Evolutionary conservation across 1,140 invertebrate genomes (phyloP), one percentile per base, ranked within the genome.

Genomic region (Schlechtendalia chinensis): DNA sequence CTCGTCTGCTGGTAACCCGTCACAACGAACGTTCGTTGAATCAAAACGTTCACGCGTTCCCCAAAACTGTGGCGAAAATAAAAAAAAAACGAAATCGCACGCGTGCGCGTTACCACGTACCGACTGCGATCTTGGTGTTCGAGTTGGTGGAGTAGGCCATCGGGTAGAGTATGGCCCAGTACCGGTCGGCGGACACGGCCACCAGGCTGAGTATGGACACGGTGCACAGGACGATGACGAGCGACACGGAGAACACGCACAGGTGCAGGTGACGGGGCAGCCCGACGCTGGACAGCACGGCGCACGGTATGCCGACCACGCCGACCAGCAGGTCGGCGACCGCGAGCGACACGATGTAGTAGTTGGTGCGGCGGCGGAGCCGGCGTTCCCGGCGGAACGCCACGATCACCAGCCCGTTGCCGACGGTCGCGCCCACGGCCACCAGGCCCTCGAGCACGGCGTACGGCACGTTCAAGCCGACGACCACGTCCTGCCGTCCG

Each of bases 141-240:
- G 96, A 94, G 84, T 93, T 94, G 81, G 93, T 89, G 0, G 94
- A 94, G 85, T 96, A 97, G 81, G 91, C 91, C 91, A 97, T 93
- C 0, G 95, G 94, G 86, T 94, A 90, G 0, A 96, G 88, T 82
- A 96, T 96, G 17, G 95, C 94, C 94, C 94, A 96, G 85, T 96
- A 96, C 58, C 95, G 89, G 87, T 97, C 95, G 80, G 96, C 90
- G 24, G 93, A 94, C 5, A 97, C 94, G 4, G 94, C 95, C 1
- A 97, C 93, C 83, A 97, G 86, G 85, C 93, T 94, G 84, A 97
- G 94, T 82, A 97, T 97, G 83, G 94, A 96, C 83, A 95, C 94
- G 50, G 95, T 96, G 84, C 95, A 97, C 32, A 96, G 87, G 58
- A 96, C 92, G 79, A 96, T 90, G 81, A 97, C 87, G 50, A 96